These are phyloP conservation scores for Sciurus niger DNA, from an alignment of 2,113 vertebrate species.

Conservation along the genomic window DNA sequence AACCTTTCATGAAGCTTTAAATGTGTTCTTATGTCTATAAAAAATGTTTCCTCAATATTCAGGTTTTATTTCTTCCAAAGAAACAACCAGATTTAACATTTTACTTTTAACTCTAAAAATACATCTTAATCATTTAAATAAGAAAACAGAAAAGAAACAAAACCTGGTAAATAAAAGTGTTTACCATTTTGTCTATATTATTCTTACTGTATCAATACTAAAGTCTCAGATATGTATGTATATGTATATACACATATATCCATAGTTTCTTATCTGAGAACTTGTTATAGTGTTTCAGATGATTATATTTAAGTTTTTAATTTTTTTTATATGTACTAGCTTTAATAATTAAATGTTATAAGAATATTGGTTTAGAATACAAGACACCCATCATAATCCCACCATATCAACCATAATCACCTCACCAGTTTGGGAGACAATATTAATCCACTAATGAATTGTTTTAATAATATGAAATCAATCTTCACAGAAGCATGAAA, in stretches of 20 bases:
- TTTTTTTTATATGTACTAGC: not conserved
- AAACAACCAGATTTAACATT: conserved; percentile 3
- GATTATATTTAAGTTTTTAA: not conserved
- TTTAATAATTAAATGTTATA: conserved; percentile 53
- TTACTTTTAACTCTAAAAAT: not conserved
- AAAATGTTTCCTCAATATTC: conserved; percentile 30
- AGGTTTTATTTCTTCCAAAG: conserved; percentile 34
- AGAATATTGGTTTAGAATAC: not conserved
- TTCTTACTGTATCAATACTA: not conserved
- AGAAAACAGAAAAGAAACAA: conserved; percentile 9
- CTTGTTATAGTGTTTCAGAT: not conserved
- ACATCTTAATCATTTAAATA: not conserved
- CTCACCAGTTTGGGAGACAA: not conserved
- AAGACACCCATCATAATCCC: not conserved
- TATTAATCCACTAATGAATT: not conserved
- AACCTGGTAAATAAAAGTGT: not conserved
- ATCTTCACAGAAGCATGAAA: conserved; percentile 33
- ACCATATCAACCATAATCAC: not conserved
- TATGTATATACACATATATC: too few species aligned
- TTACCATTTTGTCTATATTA: not conserved
- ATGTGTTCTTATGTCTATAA: not conserved
- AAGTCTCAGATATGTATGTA: not conserved
- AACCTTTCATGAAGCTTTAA: conserved; percentile 24
- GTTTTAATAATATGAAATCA: conserved; percentile 31
- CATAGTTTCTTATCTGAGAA: conserved; percentile 13